phyloP scores from a whole-genome alignment of 2,797 vertebrate species.

The Sternarchorhynchus goeldii region DNA sequence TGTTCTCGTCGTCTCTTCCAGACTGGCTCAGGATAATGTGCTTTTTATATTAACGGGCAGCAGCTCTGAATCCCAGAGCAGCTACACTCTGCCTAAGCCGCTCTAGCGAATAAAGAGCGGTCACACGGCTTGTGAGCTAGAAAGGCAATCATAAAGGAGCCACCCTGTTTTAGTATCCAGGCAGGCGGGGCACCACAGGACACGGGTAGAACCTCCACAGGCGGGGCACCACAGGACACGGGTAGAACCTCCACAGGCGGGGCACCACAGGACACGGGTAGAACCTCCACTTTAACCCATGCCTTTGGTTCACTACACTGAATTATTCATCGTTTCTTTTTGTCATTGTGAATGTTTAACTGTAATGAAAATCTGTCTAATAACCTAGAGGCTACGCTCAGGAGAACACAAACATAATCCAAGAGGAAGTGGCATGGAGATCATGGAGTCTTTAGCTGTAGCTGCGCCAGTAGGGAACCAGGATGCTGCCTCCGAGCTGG shows the following conservation, averaged over 20 bases:
- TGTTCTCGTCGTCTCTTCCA: no score
- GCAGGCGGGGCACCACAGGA: no score
- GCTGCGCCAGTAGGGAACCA: not conserved
- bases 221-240: no score
- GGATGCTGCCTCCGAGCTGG: not conserved
- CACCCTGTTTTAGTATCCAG: not conserved
- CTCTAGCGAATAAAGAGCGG: conserved; percentile 41
- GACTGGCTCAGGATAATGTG: no score
- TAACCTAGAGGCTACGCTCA: not conserved
- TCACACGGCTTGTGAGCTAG: conserved; percentile 44
- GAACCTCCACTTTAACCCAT: no score
- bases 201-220: no score
- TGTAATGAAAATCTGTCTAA: not conserved
- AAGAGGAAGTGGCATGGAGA: not conserved
- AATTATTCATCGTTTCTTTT: no score
- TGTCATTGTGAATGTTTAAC: not conserved
- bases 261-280: no score
- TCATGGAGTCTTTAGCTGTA: not conserved
- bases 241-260: no score
- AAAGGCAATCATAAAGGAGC: not conserved
- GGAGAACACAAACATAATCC: not conserved
- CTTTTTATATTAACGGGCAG: not conserved
- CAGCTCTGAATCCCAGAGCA: conserved; percentile 10
- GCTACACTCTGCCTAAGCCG: conserved; percentile 53
- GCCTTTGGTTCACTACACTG: no score